Evolutionary conservation across 2,797 vertebrate genomes (phyloP).

Genomic region (Hapalemur alaotrensis): DNA sequence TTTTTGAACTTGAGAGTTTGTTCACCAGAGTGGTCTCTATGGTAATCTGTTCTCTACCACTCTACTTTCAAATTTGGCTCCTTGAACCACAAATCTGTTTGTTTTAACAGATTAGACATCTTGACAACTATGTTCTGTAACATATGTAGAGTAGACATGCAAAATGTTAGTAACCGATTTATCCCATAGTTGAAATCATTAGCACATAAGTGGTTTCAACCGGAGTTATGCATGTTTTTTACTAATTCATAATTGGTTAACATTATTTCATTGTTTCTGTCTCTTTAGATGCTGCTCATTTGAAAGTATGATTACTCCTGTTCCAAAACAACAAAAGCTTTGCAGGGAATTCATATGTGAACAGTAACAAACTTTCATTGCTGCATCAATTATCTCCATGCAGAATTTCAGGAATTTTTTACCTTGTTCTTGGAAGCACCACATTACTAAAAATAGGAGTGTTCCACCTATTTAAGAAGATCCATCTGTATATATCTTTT

Average conservation of each 20-base stretch:
- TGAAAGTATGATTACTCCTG: constrained; percentile 71
- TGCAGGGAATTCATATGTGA: constrained; percentile 60
- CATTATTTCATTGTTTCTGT: constrained; percentile 55
- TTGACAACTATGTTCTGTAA: constrained; percentile 63
- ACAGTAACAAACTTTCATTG: constrained; percentile 44
- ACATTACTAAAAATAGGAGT: background rate
- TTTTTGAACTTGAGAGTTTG: constrained; percentile 39
- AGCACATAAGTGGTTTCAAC: constrained; percentile 49
- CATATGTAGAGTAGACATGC: constrained; percentile 48
- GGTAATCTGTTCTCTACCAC: background rate
- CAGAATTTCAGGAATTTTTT: constrained; percentile 47
- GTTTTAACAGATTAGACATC: constrained; percentile 66
- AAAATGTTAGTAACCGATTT: constrained; percentile 66
- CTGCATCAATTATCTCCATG: constrained; percentile 45
- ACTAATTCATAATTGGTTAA: constrained; percentile 60
- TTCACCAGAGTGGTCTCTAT: background rate
- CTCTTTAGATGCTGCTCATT: constrained; percentile 55
- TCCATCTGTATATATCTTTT: background rate
- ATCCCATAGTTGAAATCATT: constrained; percentile 56
- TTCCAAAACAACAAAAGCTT: constrained; percentile 60
- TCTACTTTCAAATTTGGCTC: constrained; percentile 47
- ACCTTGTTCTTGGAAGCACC: background rate
- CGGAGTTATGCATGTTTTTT: constrained; percentile 51
- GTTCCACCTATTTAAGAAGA: constrained; percentile 36
- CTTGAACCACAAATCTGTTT: constrained; percentile 56